These are phyloP conservation scores for Arizona elegans DNA, from an alignment of 2,113 vertebrate species.

Conservation along the genomic window DNA sequence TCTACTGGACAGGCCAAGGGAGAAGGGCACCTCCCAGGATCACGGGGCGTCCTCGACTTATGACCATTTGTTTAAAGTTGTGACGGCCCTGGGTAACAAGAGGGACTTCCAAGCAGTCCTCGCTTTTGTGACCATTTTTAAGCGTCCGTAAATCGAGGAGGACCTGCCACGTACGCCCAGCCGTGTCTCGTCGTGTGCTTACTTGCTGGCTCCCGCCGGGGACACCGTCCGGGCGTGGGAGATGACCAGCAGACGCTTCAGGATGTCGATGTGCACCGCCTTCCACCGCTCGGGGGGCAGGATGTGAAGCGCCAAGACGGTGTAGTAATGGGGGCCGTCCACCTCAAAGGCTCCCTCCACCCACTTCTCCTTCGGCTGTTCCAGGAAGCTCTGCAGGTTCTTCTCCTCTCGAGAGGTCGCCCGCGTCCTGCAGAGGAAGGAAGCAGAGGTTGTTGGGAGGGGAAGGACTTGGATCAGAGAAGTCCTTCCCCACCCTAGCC, in stretches of 20 bases:
- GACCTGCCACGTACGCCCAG: background rate
- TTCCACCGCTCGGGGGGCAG: conserved; percentile 88
- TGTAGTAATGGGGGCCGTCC: conserved; percentile 94
- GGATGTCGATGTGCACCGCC: conserved; percentile 79
- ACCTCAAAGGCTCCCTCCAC: conserved; percentile 93
- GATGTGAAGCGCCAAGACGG: conserved; percentile 89
- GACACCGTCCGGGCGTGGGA: conserved; percentile 85
- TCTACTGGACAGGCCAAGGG: background rate
- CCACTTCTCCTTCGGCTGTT: conserved; percentile 96
- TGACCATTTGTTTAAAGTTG: too few species aligned
- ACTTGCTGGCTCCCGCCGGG: conserved; percentile 88
- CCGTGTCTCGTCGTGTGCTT: accelerated
- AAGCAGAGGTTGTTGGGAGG: background rate
- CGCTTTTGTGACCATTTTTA: too few species aligned
- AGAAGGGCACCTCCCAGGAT: background rate
- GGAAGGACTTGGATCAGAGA: too few species aligned
- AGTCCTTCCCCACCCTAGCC: background rate
- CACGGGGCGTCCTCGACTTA: background rate
- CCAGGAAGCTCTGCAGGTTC: conserved; percentile 94
- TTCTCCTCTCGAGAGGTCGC: conserved; percentile 96
- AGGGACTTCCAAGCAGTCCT: too few species aligned
- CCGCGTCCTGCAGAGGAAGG: conserved; percentile 79
- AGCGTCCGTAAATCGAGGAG: background rate
- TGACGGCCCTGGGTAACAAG: too few species aligned
- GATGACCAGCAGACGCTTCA: conserved; percentile 83